These are phyloP conservation scores for Globia sparganii DNA, from an alignment of 2,888 invertebrate genomes.

Conservation along the genomic window DNA sequence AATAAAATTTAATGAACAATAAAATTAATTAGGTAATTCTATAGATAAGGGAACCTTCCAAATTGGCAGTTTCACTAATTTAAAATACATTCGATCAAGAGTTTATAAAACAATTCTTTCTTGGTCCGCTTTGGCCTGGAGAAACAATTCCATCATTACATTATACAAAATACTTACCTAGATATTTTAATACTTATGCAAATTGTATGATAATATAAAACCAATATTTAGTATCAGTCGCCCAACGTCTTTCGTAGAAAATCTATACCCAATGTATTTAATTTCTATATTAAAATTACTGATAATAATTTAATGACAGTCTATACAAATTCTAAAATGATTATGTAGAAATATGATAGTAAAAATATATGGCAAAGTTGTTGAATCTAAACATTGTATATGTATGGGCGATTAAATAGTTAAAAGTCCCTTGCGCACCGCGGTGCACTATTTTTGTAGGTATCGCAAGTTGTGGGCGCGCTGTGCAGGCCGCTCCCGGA, in stretches of 20 bases:
- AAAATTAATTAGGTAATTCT: not conserved
- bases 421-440: conserved; percentile 18
- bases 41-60: conserved; percentile 10
- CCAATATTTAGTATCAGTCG: conserved; percentile 45
- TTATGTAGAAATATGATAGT: conserved; percentile 48
- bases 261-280: conserved; percentile 35
- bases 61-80: conserved; percentile 15
- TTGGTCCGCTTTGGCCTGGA: conserved; percentile 62
- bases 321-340: conserved; percentile 51
- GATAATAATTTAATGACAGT: conserved; percentile 37
- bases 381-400: conserved; percentile 27
- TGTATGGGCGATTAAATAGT: conserved; percentile 27
- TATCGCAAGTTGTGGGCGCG: conserved; percentile 34
- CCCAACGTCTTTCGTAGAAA: conserved; percentile 44
- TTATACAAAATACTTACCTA: conserved; percentile 58
- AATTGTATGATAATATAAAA: conserved; percentile 46
- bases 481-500: conserved; percentile 36
- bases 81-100: conserved; percentile 37
- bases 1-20: conserved; percentile 22
- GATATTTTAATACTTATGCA: conserved; percentile 27
- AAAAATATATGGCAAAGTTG: conserved; percentile 57
- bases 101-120: conserved; percentile 33
- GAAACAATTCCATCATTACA: conserved; percentile 45
- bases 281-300: conserved; percentile 34
- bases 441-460: conserved; percentile 27